phyloP scores from a whole-genome alignment of 2,888 invertebrate genomes.

The Philaethria dido region DNA sequence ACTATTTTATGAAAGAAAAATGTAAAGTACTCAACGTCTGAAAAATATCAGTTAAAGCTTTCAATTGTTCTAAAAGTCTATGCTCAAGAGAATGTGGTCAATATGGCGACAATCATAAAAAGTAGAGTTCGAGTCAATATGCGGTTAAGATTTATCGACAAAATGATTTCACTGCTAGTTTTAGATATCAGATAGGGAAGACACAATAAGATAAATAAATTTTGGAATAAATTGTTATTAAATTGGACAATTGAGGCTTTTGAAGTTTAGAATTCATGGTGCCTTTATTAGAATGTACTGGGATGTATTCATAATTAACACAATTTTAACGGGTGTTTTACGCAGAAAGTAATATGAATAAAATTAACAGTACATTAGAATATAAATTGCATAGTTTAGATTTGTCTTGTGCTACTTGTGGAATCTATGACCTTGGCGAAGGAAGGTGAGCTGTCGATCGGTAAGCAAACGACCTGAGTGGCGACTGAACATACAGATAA shows the following conservation, averaged over 20 bases:
- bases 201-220: conserved; percentile 54
- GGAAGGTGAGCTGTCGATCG: conserved; percentile 57
- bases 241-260: too few relatives aligned
- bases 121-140: conserved; percentile 68
- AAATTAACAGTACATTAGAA: conserved; percentile 34
- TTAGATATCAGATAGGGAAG: conserved; percentile 60
- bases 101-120: conserved; percentile 67
- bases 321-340: conserved; percentile 34
- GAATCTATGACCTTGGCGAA: conserved; percentile 54
- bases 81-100: conserved; percentile 72
- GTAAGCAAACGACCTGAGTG: conserved; percentile 66
- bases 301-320: conserved; percentile 2
- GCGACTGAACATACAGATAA: conserved; percentile 70
- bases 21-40: conserved; percentile 48
- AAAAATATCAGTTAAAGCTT: too few relatives aligned
- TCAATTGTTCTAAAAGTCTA: conserved; percentile 63
- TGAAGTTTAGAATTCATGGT: not conserved
- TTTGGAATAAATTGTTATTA: not conserved
- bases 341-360: conserved; percentile 41
- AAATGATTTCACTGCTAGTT: conserved; percentile 52
- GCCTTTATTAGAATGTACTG: not conserved
- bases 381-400: conserved; percentile 27
- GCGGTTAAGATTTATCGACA: conserved; percentile 70
- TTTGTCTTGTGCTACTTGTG: conserved; percentile 39
- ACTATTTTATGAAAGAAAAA: not conserved